These are phyloP conservation scores for Solea senegalensis DNA, from an alignment of 2,113 vertebrate species.

Conservation along the genomic window DNA sequence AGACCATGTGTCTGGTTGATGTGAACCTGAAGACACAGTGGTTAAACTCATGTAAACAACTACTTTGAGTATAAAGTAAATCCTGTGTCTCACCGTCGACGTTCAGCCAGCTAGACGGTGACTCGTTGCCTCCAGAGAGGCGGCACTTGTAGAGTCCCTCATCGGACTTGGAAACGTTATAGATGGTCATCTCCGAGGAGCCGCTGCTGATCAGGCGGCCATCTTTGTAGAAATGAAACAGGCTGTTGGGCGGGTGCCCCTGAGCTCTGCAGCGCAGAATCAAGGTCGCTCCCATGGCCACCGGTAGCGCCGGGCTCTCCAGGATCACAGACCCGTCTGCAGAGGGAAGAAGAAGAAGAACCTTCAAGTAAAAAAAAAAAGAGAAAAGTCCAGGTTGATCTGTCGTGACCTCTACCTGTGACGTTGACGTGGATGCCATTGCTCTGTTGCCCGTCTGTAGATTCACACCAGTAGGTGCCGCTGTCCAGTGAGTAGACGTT, in stretches of 20 bases:
- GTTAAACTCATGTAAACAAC: too few species aligned
- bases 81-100: conserved; percentile 35
- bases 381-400: background rate
- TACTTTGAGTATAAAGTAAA: too few species aligned
- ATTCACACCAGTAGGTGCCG: conserved; percentile 65
- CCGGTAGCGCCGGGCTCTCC: conserved; percentile 37
- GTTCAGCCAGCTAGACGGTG: conserved; percentile 46
- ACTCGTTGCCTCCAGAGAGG: conserved; percentile 31
- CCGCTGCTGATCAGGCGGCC: conserved; percentile 10
- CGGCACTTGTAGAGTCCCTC: conserved; percentile 63
- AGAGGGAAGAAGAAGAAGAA: background rate
- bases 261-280: conserved; percentile 38
- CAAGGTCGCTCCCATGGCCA: conserved; percentile 19
- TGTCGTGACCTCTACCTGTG: conserved; percentile 26
- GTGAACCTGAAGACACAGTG: too few species aligned
- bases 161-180: conserved; percentile 24
- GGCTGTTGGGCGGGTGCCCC: accelerated
- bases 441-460: background rate
- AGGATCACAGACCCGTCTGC: conserved; percentile 37
- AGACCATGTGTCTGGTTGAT: too few species aligned
- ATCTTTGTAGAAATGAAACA: conserved; percentile 52
- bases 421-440: conserved; percentile 47
- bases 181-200: conserved; percentile 41
- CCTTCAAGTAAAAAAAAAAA: too few species aligned
- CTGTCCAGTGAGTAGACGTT: conserved; percentile 55